Evolutionary conservation across 2,113 vertebrate genomes (phyloP).

Genomic region (Grantiella picta): DNA sequence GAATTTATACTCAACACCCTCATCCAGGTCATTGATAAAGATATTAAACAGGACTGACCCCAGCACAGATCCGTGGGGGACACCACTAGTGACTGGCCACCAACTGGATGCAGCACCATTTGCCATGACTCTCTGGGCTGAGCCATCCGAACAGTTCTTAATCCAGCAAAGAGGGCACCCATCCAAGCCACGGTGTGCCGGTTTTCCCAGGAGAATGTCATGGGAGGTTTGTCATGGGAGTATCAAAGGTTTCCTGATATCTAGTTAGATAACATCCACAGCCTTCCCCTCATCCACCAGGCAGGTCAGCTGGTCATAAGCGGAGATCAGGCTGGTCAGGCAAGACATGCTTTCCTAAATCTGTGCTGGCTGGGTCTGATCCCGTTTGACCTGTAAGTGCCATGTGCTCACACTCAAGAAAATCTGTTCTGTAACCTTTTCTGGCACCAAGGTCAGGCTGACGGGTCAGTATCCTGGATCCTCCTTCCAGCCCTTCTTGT

Average conservation of each 20-base stretch:
- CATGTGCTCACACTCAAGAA: neutral
- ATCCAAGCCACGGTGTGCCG: neutral
- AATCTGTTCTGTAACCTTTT: neutral
- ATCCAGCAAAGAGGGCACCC: neutral
- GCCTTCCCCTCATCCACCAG: neutral
- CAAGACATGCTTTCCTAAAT: neutral
- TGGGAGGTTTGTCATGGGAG: neutral
- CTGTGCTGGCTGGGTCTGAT: neutral
- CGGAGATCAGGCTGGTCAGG: neutral
- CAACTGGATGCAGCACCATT: neutral
- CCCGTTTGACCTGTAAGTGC: neutral
- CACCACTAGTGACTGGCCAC: neutral
- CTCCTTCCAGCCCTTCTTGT: neutral
- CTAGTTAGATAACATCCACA: neutral
- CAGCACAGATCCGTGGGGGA: neutral
- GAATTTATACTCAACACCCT: neutral
- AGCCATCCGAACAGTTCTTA: neutral
- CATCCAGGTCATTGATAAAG: neutral
- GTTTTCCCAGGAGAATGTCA: neutral
- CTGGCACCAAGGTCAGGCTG: neutral
- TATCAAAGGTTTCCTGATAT: neutral
- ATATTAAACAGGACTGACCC: neutral
- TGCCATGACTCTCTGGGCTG: neutral
- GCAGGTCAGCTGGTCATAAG: neutral
- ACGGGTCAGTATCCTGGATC: neutral